A percentile compares a stretch with the other conserved stretches of the same genome.
phyloP scores from a whole-genome alignment of 30 jellyfish, hydroid and myxozoan genomes.

The Mastigias papua region DNA sequence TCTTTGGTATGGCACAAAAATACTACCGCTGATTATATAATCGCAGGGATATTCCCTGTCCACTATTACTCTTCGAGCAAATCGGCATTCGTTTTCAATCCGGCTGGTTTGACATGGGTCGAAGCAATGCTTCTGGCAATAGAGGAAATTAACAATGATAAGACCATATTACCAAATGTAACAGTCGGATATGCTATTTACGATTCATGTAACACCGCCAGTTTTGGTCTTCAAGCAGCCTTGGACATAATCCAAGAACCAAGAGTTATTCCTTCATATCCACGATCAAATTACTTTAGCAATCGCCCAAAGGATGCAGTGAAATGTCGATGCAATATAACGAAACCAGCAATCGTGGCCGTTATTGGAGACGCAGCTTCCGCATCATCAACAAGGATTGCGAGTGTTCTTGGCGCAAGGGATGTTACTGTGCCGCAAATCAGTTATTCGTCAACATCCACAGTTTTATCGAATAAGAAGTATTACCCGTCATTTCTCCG shows the following conservation, averaged over 20 bases:
- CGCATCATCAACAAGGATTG: slow-evolving; percentile 84
- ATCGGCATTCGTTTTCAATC: slow-evolving; percentile 62
- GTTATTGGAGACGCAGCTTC: slow-evolving; percentile 99
- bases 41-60: slow-evolving; percentile 94
- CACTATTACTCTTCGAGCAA: slow-evolving; percentile 64
- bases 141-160: slow-evolving; percentile 81
- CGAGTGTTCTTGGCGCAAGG: slow-evolving; percentile 88
- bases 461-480: slow-evolving; percentile 87
- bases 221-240: slow-evolving; percentile 82
- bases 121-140: slow-evolving; percentile 95
- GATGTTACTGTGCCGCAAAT: slow-evolving; percentile 83
- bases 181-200: slow-evolving; percentile 85
- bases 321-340: slow-evolving; percentile 74
- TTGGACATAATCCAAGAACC: slow-evolving; percentile 83
- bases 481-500: slow-evolving; percentile 94
- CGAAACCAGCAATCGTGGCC: slow-evolving; percentile 63
- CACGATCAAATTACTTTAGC: not conserved
- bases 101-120: slow-evolving; percentile 91
- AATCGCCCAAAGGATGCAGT: slow-evolving; percentile 28
- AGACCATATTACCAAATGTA: slow-evolving; percentile 57
- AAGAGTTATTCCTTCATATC: slow-evolving; percentile 32
- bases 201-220: slow-evolving; percentile 92
- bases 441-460: slow-evolving; percentile 95
- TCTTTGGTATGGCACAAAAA: slow-evolving; percentile 52
- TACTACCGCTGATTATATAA: slow-evolving; percentile 69